Evolutionary conservation across 2,797 vertebrate species (phyloP).

Genomic region (Etheostoma perlongum): DNA sequence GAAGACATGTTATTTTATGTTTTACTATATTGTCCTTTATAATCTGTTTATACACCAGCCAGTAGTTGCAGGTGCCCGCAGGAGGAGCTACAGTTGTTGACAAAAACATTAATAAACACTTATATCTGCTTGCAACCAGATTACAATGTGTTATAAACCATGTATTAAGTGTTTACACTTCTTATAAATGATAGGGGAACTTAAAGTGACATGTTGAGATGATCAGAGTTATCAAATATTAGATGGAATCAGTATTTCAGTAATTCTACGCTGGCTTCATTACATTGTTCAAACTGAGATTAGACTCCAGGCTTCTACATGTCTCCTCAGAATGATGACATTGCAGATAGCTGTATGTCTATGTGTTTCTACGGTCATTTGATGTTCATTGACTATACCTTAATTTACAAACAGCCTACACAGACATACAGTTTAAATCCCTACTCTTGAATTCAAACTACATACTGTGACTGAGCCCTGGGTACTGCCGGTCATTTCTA

Average conservation of each 20-base stretch:
- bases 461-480: constrained; percentile 48
- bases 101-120: not conserved
- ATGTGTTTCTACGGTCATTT: not conserved
- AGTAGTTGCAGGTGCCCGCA: not conserved
- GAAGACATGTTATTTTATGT: not conserved
- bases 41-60: not conserved
- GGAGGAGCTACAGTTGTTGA: too few relatives aligned
- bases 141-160: not conserved
- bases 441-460: constrained; percentile 65
- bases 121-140: not conserved
- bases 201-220: not conserved
- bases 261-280: not conserved
- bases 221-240: not conserved
- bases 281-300: not conserved
- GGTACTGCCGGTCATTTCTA: constrained; percentile 35
- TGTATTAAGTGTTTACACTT: not conserved
- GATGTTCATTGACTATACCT: not conserved
- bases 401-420: not conserved
- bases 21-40: not conserved
- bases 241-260: not conserved
- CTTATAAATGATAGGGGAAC: not conserved
- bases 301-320: not conserved
- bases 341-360: not conserved
- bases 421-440: constrained; percentile 24
- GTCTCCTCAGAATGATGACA: not conserved